Base-by-base conservation (phyloP, 1,140 invertebrate genomes). In the Drosophila auraria region DNA sequence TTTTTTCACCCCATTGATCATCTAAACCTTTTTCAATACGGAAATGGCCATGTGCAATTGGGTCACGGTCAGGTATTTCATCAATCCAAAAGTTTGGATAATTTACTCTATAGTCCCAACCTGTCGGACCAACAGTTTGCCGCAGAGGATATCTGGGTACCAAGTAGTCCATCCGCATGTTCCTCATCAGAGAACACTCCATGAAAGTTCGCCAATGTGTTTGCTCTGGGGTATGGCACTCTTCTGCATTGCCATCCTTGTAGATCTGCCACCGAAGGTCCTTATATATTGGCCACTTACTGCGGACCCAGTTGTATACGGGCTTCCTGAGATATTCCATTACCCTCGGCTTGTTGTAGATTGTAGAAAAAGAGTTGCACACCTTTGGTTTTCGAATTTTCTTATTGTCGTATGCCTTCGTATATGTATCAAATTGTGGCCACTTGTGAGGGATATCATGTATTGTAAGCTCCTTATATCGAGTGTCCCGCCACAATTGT, bases 361-460 rank as follows among this genome's bases (percentile, higher is more conserved):
- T 25, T 11, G 50, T 17, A 5, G 49, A 23, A 12, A 3, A 2
- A 14, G 36, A 12, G 12, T 14, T 14, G 47, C 47, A 49, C 5
- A 49, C 20, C 7, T 17, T 44, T 17, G 8, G 3, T 15, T 5
- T 49, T 2, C 6, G 11, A 5, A 15, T 1, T 2, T n/a, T 2
- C 2, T 27, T 7, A 4, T 7, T 2, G n/a, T 51, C 14, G 5
- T 0, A 51, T 5, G 9, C 0, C 0, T 9, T 5, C 14, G 5
- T 23, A 49, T 20, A 8, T 2, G 0, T 11, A 12, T 45, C 44
- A 20, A 20, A 20, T 20, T 20, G 20, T 20, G 20, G 20, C 20
- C 20, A 20, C 20, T 20, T 20, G 20, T 20, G 20, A 20, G 20
- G 20, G 1, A 20, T 20, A 20, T 20, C 20, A 20, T 20, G 20